Conservation (phyloP, 2,888 invertebrate genomes). For the Scelioninae gen. 2 region DNA sequence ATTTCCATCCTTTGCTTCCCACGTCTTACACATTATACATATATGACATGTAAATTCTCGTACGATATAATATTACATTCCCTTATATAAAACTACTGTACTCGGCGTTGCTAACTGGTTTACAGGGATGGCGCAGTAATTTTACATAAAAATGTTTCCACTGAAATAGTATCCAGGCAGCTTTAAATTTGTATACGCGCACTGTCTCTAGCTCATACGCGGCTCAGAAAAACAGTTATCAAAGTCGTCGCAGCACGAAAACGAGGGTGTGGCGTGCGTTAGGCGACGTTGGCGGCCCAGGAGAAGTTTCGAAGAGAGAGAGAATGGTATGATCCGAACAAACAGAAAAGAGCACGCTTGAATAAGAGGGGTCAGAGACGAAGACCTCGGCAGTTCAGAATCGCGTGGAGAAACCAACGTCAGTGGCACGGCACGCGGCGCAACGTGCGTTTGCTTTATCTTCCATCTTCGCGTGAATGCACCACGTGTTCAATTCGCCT, state of each 20-base stretch:
- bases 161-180: too few relatives aligned
- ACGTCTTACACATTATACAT: too few relatives aligned
- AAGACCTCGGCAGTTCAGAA: constrained; percentile 47
- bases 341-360: constrained; percentile 51
- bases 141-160: too few relatives aligned
- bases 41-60: too few relatives aligned
- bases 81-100: too few relatives aligned
- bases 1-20: too few relatives aligned
- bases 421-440: constrained; percentile 60
- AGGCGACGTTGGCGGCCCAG: constrained; percentile 31
- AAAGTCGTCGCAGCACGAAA: constrained; percentile 31
- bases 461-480: constrained; percentile 42
- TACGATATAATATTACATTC: too few relatives aligned
- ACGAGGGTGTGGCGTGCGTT: constrained; percentile 55
- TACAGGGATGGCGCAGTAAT: too few relatives aligned
- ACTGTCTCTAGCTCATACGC: constrained; percentile 4
- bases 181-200: constrained; percentile 21
- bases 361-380: constrained; percentile 44
- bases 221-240: constrained; percentile 45
- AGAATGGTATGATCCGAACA: constrained; percentile 42
- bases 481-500: constrained; percentile 39
- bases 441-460: constrained; percentile 55
- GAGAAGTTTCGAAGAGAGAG: constrained; percentile 46
- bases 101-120: too few relatives aligned
- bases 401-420: constrained; percentile 57